Evolutionary conservation across 2,797 vertebrate species (phyloP), one percentile per base, ranked within the genome.

Genomic region (Rhodeus uyekii): DNA sequence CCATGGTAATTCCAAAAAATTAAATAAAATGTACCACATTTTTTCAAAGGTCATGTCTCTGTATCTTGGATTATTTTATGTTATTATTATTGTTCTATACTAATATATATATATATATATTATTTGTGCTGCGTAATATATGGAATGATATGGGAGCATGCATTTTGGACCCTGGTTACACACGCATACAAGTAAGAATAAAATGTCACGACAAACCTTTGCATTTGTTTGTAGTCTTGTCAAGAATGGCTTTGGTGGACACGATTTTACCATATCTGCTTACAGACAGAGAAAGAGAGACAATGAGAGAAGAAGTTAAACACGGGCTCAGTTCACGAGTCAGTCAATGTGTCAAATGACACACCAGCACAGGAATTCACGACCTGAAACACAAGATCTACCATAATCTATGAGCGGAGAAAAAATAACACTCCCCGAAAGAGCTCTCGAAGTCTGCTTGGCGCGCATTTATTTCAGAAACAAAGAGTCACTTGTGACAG

Each of bases 201-300:
- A 63, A 81, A 68, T 22, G 2, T 80, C 36, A 32, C 36, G 68
- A 91, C 93, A 87, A 93, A 99, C 98, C 98, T 98, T 99, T 99
- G 94, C 98, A 99, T 95, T 99, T 99, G 95, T 99, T 99, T 86
- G 98, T 99, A 53, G 98, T 98, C 93, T 99, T 99, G 93, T 99
- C 98, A 94, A 99, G 94, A 92, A 99, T 99, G 84, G 98, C 98
- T 93, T 99, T 99, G 0, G 98, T 99, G 86, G 98, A 99, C 85
- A 99, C 97, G 80, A 99, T 99, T 94, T 99, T 99, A 80, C 98
- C 98, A 88, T 99, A 99, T 93, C 98, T 99, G 90, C 46, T 89
- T 88, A 74, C 24, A 27, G 55, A 92, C 86, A 82, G 44, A 75
- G 46, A 64, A n/a, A 78, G 53, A 50, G 32, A 42, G 58, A 92